These are phyloP conservation scores for Epinephelus fuscoguttatus DNA, from an alignment of 2,113 vertebrate genomes.

Conservation along the genomic window DNA sequence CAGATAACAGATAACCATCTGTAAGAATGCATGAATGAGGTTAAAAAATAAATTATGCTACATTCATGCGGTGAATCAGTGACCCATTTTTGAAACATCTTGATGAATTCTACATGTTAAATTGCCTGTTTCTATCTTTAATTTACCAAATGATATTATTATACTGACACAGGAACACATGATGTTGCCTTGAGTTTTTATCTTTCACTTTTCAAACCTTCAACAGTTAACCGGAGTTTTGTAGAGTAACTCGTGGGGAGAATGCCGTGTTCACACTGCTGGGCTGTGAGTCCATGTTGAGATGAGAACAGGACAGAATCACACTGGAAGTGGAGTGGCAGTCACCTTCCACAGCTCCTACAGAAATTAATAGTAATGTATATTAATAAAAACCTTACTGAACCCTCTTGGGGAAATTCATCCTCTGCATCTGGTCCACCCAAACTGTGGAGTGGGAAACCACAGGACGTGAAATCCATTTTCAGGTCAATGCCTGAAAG, in stretches of 20 bases:
- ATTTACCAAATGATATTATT: neutral
- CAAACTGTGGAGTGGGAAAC: neutral
- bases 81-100: neutral
- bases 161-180: neutral
- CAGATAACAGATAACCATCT: neutral
- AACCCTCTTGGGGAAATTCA: neutral
- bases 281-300: neutral
- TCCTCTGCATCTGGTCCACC: neutral
- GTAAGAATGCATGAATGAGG: neutral
- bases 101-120: neutral
- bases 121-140: neutral
- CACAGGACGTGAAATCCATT: neutral
- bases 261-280: neutral
- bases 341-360: constrained; percentile 74
- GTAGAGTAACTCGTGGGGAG: too few species aligned
- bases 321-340: constrained; percentile 4
- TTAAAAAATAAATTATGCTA: neutral
- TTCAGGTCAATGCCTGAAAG: neutral
- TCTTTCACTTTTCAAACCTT: neutral
- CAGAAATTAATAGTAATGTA: neutral
- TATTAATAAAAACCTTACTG: neutral
- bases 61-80: neutral
- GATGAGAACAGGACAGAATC: neutral
- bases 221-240: neutral
- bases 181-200: neutral